Base-by-base conservation (phyloP, 1,140 invertebrate genomes). In the Pinna nobilis region DNA sequence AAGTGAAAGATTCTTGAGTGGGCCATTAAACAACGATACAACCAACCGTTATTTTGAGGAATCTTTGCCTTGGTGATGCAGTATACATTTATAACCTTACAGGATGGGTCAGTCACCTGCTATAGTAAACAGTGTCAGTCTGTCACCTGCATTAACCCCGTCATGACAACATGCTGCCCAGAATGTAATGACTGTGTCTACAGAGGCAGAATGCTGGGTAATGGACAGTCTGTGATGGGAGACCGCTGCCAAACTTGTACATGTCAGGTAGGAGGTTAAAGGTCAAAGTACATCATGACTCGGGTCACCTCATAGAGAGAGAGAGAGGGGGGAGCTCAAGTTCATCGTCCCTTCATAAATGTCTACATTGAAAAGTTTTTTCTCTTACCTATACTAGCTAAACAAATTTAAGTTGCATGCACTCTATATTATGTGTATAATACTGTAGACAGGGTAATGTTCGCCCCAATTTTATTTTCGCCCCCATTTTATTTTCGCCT, bases 11-110 rank as follows among this genome's bases (percentile, higher is more conserved):
- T 84, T 80, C 65, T 37, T 53, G 5, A 49, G 74, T 66, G 78
- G 74, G 9, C 67, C 80, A 47, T 50, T 33, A 28, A 74, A 84
- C n/a, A 51, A 51, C n/a, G 61, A 73, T 51, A 55, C 49, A 6
- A 47, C 37, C 11, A 65, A 84, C 35, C 66, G 55, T 0, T 86
- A 83, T 72, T 60, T 68, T 51, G 30, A 70, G 4, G n/a, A n/a
- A n/a, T n/a, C n/a, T n/a, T n/a, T 86, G 84, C 78, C 44, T 53
- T 13, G 84, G 84, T 70, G 68, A 74, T 77, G 84, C 84, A 76
- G 57, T 66, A 64, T 47, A 18, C 15, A 18, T 25, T 28, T 18
- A 20, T 20, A 50, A n/a, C 20, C n/a, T 5, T 33, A n/a, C n/a
- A 57, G 55, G 9, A 18, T 57, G 55, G 55, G 6, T 57, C 55